Percentiles rank a stretch among this genome's conserved stretches.
Evolutionary conservation across 2,888 invertebrate species (phyloP).

Genomic region (Amphimallon solstitiale): DNA sequence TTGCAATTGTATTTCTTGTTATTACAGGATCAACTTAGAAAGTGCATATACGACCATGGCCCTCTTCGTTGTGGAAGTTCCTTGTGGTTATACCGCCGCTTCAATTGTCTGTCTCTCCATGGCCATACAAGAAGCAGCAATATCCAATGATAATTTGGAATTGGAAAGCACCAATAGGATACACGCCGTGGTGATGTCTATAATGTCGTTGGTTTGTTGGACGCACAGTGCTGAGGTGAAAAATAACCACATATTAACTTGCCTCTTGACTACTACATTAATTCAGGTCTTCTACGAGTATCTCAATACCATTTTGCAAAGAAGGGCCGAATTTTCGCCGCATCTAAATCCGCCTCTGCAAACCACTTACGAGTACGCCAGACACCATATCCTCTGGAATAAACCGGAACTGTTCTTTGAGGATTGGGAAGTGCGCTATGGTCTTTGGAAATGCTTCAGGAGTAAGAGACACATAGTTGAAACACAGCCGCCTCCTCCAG

Average conservation of each 20-base stretch:
- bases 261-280: too few relatives aligned
- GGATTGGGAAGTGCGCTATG: constrained; percentile 73
- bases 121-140: constrained; percentile 69
- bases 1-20: too few relatives aligned
- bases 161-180: constrained; percentile 64
- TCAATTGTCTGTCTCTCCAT: constrained; percentile 69
- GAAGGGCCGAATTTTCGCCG: constrained; percentile 70
- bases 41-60: constrained; percentile 68
- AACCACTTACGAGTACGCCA: constrained; percentile 66
- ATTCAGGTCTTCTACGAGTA: constrained; percentile 67
- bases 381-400: constrained; percentile 69
- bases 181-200: constrained; percentile 69
- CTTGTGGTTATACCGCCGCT: constrained; percentile 71
- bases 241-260: too few relatives aligned
- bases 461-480: neutral
- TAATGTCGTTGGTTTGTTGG: constrained; percentile 73
- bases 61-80: constrained; percentile 68
- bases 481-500: neutral
- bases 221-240: constrained; percentile 67
- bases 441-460: constrained; percentile 70
- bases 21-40: constrained; percentile 64
- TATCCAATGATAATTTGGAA: constrained; percentile 60
- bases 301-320: constrained; percentile 67
- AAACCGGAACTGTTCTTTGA: constrained; percentile 72
- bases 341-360: constrained; percentile 72